These are phyloP conservation scores for Choloepus didactylus DNA, from an alignment of 2,797 vertebrate species.

Conservation along the genomic window DNA sequence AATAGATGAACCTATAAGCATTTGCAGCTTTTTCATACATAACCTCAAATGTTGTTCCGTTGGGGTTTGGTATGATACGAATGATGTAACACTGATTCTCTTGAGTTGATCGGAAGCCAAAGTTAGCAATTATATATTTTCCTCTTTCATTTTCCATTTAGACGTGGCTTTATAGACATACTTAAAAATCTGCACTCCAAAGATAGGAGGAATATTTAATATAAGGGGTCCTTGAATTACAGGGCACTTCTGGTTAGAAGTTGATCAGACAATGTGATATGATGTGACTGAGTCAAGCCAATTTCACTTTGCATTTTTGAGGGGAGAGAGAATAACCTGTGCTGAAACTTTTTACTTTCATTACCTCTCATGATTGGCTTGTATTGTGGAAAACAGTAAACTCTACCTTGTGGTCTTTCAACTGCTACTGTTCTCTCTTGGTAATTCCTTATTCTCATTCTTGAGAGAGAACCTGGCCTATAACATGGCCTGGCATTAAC, in stretches of 20 bases:
- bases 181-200: neutral
- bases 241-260: neutral
- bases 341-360: neutral
- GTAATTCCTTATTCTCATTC: constrained; percentile 33
- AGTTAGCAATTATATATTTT: neutral
- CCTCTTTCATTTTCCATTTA: constrained; percentile 47
- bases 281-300: neutral
- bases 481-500: neutral
- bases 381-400: neutral
- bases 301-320: constrained; percentile 18
- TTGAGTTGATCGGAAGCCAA: neutral
- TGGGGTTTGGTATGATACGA: neutral
- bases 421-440: neutral
- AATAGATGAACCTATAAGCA: neutral
- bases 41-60: neutral
- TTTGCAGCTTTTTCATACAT: neutral
- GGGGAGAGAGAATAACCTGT: neutral
- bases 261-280: neutral
- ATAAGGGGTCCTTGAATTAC: neutral
- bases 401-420: neutral
- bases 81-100: neutral
- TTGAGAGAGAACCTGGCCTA: neutral
- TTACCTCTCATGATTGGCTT: neutral
- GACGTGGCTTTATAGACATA: neutral
- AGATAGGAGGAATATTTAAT: neutral